These are phyloP conservation scores for Sebastes nivosus DNA, from an alignment of 2,797 vertebrate genomes.

Conservation along the genomic window DNA sequence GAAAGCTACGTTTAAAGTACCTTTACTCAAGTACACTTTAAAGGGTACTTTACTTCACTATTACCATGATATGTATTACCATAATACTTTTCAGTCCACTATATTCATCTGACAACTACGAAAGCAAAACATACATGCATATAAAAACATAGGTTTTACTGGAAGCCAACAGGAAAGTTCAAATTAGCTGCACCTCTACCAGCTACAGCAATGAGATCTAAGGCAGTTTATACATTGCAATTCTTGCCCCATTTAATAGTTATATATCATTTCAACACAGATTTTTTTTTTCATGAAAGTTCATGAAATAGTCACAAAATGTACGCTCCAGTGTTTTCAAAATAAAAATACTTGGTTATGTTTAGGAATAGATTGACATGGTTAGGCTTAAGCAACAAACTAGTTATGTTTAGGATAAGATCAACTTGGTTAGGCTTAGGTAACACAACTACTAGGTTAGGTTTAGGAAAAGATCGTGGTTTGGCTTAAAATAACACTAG, in stretches of 20 bases:
- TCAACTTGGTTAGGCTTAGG: too few relatives aligned
- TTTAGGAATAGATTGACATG: too few relatives aligned
- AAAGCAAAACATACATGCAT: neutral
- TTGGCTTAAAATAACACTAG: accelerated
- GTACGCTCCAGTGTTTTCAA: too few relatives aligned
- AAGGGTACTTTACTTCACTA: neutral
- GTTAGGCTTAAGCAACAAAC: too few relatives aligned
- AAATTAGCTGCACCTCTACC: neutral
- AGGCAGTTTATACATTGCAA: neutral
- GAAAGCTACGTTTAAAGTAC: slow-evolving; percentile 10
- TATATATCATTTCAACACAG: neutral
- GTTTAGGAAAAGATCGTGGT: too few relatives aligned
- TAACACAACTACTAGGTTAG: too few relatives aligned
- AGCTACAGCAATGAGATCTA: neutral
- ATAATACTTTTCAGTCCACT: neutral
- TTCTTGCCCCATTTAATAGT: neutral
- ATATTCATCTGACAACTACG: neutral
- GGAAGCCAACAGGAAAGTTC: neutral
- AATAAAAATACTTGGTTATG: too few relatives aligned
- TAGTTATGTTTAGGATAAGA: too few relatives aligned
- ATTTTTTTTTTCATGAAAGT: too few relatives aligned
- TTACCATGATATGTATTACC: neutral
- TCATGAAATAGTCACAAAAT: too few relatives aligned
- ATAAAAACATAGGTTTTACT: neutral
- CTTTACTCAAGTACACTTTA: slow-evolving; percentile 9